These are phyloP conservation scores for Chironomus striatipennis DNA, from an alignment of 1,140 invertebrate genomes.

Conservation along the genomic window DNA sequence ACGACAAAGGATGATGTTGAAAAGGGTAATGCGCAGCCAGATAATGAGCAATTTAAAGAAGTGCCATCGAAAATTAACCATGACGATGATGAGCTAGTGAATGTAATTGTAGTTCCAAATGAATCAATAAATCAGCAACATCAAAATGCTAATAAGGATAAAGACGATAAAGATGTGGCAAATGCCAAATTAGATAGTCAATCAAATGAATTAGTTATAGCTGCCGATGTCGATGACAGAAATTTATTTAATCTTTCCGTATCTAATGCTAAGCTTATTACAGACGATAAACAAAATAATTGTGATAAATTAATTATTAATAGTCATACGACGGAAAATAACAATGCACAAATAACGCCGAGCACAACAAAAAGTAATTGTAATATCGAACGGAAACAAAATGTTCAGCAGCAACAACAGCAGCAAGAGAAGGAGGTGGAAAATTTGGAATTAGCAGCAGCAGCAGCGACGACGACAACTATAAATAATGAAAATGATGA, in stretches of 20 bases:
- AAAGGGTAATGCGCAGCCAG: slow-evolving; percentile 27
- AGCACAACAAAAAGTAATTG: slow-evolving; percentile 4
- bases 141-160: no score
- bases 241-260: slow-evolving; percentile 12
- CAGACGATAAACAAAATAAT: slow-evolving; percentile 16
- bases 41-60: slow-evolving; percentile 3
- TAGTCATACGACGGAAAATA: neutral
- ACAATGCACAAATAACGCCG: slow-evolving; percentile 15
- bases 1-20: slow-evolving; percentile 19
- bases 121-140: neutral
- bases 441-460: neutral
- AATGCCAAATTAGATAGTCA: slow-evolving; percentile 33
- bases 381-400: no score
- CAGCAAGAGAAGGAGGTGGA: no score
- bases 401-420: no score
- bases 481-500: neutral
- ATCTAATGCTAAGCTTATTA: neutral
- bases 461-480: neutral
- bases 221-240: slow-evolving; percentile 6
- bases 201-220: slow-evolving; percentile 5
- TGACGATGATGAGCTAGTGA: slow-evolving; percentile 34
- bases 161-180: slow-evolving; percentile 20
- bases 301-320: slow-evolving; percentile 23
- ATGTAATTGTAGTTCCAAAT: slow-evolving; percentile 21
- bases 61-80: slow-evolving; percentile 34